These are phyloP conservation scores for Athene noctua DNA, from an alignment of 2,113 vertebrate genomes.

Conservation along the genomic window DNA sequence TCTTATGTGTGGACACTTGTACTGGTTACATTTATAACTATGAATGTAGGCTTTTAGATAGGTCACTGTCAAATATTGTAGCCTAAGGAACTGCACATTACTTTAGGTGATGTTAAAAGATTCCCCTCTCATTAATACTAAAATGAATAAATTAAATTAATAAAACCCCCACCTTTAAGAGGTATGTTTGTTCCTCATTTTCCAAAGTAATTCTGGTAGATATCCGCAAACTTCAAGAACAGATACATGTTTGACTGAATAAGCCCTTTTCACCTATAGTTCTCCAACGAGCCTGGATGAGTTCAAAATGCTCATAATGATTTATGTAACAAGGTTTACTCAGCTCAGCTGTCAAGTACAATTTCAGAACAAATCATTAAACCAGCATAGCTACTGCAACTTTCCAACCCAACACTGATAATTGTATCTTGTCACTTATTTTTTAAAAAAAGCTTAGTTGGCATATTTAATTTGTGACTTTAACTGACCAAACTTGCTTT, in stretches of 20 bases:
- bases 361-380: conserved; percentile 38
- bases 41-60: neutral
- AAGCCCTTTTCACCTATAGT: neutral
- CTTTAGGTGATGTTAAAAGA: neutral
- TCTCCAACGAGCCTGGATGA: neutral
- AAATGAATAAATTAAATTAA: neutral
- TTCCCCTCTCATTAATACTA: neutral
- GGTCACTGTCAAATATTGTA: neutral
- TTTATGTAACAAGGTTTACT: neutral
- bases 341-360: neutral
- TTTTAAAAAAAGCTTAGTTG: neutral
- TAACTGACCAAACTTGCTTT: neutral
- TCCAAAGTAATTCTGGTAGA: neutral
- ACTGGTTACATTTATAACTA: neutral
- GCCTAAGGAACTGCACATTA: neutral
- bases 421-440: neutral
- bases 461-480: neutral
- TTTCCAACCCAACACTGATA: neutral
- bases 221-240: neutral
- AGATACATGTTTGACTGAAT: neutral
- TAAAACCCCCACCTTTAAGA: neutral
- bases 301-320: conserved; percentile 13
- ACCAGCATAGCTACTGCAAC: neutral
- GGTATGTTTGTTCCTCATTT: neutral
- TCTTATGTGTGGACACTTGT: neutral